Base-by-base conservation (phyloP, 53 echinoderm and acorn worm genomes). In the Apostichopus leukothele region DNA sequence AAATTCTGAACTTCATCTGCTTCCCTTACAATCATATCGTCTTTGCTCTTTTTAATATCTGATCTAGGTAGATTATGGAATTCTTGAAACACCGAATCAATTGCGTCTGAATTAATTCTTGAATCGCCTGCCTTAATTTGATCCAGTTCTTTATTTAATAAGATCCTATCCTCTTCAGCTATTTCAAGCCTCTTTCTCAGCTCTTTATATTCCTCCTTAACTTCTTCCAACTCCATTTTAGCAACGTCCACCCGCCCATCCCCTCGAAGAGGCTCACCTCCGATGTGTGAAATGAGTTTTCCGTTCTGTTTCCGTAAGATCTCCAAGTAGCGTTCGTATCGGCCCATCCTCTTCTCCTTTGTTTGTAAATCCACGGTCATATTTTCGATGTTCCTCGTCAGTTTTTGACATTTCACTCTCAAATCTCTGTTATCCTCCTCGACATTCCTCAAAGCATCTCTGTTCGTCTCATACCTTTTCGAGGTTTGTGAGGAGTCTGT, bases 81-180 rank as follows among this genome's bases (percentile, higher is more conserved):
- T 67, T 85, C 67, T 50, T 67, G 85, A 60, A 85, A 67, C 9
- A 27, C 50, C 13, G 22, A 23, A 5, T 84, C 60, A 11, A 84
- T 25, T 3, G 66, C 14, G 10, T 50, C 66, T 60, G 20, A 8
- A 22, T 86, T 89, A 76, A 89, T 88, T 21, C 76, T 76, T 10
- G 78, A 61, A 57, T 88, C 78, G 55, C 90, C 84, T 52, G 39
- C 76, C 21, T 79, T 92, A 74, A 90, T 90, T 51, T 92, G 89
- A 18, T 61, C 80, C 22, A 92, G 92, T 51, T 92, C 90, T 23
- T 83, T 85, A 52, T 89, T 94, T 81, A 94, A 74, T 25, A 92
- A 77, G 50, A 81, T 81, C 22, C 90, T 90, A 85, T 92, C 94
- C 52, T 88, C 92, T 68, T 94, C 94, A 14, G 92, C 90, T 20